phyloP scores from a whole-genome alignment of 2,113 vertebrate species.

The Sapajus apella region DNA sequence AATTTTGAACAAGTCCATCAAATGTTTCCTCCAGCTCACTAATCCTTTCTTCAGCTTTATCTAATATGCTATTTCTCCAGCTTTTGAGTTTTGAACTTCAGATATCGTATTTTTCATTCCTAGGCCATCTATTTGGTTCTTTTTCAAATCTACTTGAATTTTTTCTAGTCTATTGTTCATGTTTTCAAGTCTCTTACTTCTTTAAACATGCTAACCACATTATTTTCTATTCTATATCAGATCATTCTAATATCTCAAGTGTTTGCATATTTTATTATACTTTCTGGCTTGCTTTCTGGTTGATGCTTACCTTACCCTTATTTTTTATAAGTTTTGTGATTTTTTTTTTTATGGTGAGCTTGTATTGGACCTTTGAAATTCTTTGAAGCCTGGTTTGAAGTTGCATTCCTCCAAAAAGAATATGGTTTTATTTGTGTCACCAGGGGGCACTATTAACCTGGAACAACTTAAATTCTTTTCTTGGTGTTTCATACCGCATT shows the following conservation, averaged over 20 bases:
- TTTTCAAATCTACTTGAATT: neutral
- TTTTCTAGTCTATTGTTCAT: neutral
- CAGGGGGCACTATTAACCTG: constrained; percentile 53
- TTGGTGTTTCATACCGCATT: neutral
- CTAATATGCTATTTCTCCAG: neutral
- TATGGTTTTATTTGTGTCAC: neutral
- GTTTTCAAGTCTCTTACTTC: neutral
- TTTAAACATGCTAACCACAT: neutral
- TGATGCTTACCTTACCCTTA: neutral
- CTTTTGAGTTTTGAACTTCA: neutral
- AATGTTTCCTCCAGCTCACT: constrained; percentile 35
- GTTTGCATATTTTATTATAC: neutral
- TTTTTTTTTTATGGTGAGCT: neutral
- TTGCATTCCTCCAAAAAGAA: neutral
- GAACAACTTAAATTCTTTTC: constrained; percentile 11
- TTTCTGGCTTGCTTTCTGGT: neutral
- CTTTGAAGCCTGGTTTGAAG: neutral
- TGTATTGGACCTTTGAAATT: constrained; percentile 37
- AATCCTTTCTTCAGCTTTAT: constrained; percentile 45
- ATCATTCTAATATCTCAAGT: neutral
- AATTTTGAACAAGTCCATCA: neutral
- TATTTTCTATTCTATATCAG: neutral
- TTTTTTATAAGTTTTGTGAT: neutral
- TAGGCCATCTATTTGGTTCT: neutral
- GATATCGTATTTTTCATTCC: neutral